phyloP scores from a whole-genome alignment of 2,113 vertebrate species.

The Pachycephala philippinensis region DNA sequence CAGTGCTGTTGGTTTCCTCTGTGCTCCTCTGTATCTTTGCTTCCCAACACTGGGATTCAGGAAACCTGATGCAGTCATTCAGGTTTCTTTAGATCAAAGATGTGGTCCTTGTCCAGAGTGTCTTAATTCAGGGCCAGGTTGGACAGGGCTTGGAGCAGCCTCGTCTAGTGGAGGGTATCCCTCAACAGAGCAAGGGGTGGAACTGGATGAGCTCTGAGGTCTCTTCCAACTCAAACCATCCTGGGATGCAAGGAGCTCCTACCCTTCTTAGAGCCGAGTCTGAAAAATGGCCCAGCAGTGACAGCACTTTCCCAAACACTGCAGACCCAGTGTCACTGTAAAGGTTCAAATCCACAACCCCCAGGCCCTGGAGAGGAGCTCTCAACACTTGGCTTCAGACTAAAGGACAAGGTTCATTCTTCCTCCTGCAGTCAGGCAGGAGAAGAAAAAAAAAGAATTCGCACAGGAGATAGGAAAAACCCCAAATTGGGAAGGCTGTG shows the following conservation, averaged over 20 bases:
- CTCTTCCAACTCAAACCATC: background rate
- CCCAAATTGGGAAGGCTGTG: background rate
- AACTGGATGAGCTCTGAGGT: background rate
- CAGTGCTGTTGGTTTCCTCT: background rate
- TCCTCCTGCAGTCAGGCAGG: background rate
- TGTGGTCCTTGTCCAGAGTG: rapidly evolving
- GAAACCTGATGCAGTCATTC: background rate
- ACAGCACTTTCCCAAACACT: background rate
- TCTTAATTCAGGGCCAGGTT: background rate
- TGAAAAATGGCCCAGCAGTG: background rate
- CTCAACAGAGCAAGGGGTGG: background rate
- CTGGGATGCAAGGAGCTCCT: background rate
- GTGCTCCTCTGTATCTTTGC: background rate
- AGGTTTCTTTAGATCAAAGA: background rate
- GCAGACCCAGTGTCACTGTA: background rate
- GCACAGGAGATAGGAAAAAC: background rate
- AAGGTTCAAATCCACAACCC: background rate
- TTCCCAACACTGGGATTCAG: background rate
- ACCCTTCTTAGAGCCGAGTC: background rate
- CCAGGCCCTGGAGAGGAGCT: background rate
- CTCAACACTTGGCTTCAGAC: background rate
- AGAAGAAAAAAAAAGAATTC: background rate
- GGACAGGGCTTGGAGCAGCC: background rate
- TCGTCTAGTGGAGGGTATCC: background rate
- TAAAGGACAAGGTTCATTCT: background rate